Base-by-base conservation (phyloP, 2,113 vertebrate species). In the Tragelaphus imberbis region DNA sequence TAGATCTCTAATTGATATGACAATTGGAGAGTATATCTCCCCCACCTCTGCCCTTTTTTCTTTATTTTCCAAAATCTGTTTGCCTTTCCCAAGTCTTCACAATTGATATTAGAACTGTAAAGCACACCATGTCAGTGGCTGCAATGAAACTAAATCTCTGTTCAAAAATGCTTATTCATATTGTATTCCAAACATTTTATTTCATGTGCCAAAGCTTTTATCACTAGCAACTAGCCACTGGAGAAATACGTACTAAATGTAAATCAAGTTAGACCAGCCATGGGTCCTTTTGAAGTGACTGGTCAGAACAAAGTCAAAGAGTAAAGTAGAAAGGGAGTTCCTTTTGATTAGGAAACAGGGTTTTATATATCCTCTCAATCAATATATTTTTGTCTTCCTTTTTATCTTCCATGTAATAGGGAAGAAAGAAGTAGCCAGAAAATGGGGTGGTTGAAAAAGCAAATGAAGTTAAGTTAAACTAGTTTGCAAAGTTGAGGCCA, bases 111-210 rank as follows among this genome's bases (percentile, higher is more conserved):
- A 84, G n/a, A 85, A 27, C 47, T 75, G 30, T 53, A 91, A 94
- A 94, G 44, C 51, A 61, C 30, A 65, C 30, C 56, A 33, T 80
- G 61, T 51, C 36, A 84, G 56, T 91, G 65, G 56, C 44, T 94
- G 14, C 49, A 95, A 85, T 56, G 51, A 75, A 95, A 81, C 23
- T 89, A 87, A 96, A 95, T 90, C 53, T 75, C 85, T 95, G 81
- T 87, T 87, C 13, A 36, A 87, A 47, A 92, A 58, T 86, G 77
- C 15, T 81, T 88, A 79, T 88, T 59, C 77, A 65, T 55, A 65
- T 63, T 51, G 44, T 88, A 91, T 88, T 77, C 56, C 12, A 88
- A 91, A 94, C 16, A 11, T 87, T 90, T 55, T 91, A n/a, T 61
- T 86, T 80, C 55, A 16, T 28, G 25, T 86, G 51, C 63, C 33